Evolutionary conservation across 2,113 vertebrate species (phyloP).

Genomic region (Leptodactylus fuscus): DNA sequence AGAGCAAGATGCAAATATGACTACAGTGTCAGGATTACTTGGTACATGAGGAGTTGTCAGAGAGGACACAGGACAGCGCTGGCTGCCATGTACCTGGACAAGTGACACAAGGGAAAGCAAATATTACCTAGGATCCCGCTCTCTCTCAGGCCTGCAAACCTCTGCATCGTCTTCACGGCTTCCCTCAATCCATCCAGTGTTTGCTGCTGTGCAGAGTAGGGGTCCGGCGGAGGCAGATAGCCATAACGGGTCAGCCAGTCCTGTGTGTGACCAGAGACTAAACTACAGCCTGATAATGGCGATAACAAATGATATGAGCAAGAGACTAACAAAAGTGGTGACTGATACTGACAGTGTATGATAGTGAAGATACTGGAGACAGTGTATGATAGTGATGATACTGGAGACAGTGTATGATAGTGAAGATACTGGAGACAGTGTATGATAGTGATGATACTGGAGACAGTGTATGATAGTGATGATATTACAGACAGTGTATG

Average conservation of each 20-base stretch:
- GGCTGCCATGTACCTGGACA: background rate
- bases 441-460: no score
- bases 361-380: no score
- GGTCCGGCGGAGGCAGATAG: slow-evolving; percentile 83
- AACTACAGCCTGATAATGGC: no score
- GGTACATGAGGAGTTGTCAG: background rate
- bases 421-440: no score
- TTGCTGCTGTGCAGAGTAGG: slow-evolving; percentile 78
- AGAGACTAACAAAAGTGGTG: no score
- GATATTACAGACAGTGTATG: no score
- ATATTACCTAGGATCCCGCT: slow-evolving; percentile 81
- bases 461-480: no score
- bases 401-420: no score
- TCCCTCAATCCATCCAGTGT: slow-evolving; percentile 74
- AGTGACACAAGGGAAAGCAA: background rate
- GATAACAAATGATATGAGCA: no score
- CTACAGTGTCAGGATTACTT: background rate
- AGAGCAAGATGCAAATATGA: background rate
- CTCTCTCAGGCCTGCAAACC: slow-evolving; percentile 80
- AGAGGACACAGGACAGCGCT: background rate
- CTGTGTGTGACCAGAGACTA: slow-evolving; percentile 66
- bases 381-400: no score
- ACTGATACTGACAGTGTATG: no score
- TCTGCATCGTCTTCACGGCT: slow-evolving; percentile 85
- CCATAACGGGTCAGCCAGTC: slow-evolving; percentile 89